phyloP scores from a whole-genome alignment of 2,888 invertebrate species.

The Rhamphomyia laevipes region DNA sequence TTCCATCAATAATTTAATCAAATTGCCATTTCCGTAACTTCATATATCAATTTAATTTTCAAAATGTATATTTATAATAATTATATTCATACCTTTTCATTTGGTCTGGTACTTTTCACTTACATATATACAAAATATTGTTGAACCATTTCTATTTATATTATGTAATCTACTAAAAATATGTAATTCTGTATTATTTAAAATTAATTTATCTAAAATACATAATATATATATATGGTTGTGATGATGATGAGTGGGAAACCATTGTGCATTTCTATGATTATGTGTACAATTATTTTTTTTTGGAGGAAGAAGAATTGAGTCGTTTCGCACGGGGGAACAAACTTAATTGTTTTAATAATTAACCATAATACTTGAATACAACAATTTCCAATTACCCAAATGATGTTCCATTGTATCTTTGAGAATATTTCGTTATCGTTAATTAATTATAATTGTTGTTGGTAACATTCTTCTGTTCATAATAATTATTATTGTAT shows the following conservation, averaged over 20 bases:
- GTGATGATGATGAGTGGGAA: neutral
- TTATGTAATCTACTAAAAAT: no score
- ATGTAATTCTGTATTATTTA: no score
- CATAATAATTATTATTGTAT: neutral
- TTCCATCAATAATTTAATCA: no score
- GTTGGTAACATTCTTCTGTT: neutral
- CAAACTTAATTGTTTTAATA: slow-evolving; percentile 23
- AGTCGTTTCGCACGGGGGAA: slow-evolving; percentile 13
- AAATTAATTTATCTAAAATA: no score
- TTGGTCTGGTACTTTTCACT: no score
- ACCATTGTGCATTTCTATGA: neutral
- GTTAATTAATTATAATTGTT: slow-evolving; percentile 21
- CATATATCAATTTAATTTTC: no score
- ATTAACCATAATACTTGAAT: slow-evolving; percentile 22
- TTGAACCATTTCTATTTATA: no score
- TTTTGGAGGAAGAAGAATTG: neutral
- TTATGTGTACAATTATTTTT: neutral
- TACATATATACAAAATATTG: no score
- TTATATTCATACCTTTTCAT: no score
- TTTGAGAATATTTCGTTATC: slow-evolving; percentile 23
- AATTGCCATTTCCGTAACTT: no score
- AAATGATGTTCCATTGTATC: slow-evolving; percentile 23
- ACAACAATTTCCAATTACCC: slow-evolving; percentile 24
- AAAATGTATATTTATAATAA: no score
- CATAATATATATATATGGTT: neutral